Base-by-base conservation (phyloP, 2,113 vertebrate species). In the Pelvicachromis taeniatus region DNA sequence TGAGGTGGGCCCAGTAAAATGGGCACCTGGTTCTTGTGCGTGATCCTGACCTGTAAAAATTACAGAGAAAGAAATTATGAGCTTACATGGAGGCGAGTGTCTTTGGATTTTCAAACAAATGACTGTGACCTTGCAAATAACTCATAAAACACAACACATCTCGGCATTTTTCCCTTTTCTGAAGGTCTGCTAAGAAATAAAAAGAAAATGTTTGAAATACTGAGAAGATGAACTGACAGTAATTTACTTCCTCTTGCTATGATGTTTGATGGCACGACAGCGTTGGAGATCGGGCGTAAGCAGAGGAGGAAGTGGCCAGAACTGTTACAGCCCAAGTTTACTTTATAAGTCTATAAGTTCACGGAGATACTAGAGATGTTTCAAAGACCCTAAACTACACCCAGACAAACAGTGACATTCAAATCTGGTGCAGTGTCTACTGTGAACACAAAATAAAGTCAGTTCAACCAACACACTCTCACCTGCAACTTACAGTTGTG, bases 21-120 rank as follows among this genome's bases (percentile, higher is more conserved):
- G 3, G 98, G 98, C n/a, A 97, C 97, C 96, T 99, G 98, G 96
- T 98, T 99, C 96, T 97, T 98, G 92, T 98, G 97, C 4, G 96
- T 98, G 87, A 99, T 98, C 95, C 95, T 96, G 91, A 99, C 93
- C 98, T 99, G 91, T 85, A 94, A 78, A 53, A 90, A 82, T 53
- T 23, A 89, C 1, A 84, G 23, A 87, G 31, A 88, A 84, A 31
- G 35, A 78, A 12, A 23, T 5, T 13, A 83, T 21, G 4, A 13
- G 29, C 40, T 42, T 42, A 21, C 4, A 16, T 1, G 3, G 12
- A 31, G 55, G 17, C 29, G 14, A 50, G 19, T 50, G 42, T 50
- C 68, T 73, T 75, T 75, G 40, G 7, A 42, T 61, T 55, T 79
- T 81, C 38, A 65, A 14, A 52, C 23, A 79, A 88, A 88, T 16